Evolutionary conservation across 2,797 vertebrate species (phyloP).

Genomic region (Alauda arvensis): DNA sequence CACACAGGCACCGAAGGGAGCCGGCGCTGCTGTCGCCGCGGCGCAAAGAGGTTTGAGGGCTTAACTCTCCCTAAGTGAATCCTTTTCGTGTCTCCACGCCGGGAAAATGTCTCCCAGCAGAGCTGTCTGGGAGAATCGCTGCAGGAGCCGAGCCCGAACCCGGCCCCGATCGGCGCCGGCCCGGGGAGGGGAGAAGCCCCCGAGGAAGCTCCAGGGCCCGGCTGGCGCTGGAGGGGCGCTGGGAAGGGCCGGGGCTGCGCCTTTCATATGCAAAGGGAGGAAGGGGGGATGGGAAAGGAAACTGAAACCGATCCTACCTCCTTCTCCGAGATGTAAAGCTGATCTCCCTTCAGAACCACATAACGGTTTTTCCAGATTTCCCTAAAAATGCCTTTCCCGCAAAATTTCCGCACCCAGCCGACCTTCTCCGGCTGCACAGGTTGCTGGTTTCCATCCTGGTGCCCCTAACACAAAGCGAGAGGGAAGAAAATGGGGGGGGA

Average conservation of each 20-base stretch:
- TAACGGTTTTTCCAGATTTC: slow-evolving; percentile 97
- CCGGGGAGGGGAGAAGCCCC: background rate
- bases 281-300: slow-evolving; percentile 11
- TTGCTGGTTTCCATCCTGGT: slow-evolving; percentile 76
- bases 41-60: background rate
- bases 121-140: background rate
- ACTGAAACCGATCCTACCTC: slow-evolving; percentile 78
- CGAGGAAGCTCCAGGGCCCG: background rate
- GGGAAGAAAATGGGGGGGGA: background rate
- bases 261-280: slow-evolving; percentile 1
- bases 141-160: background rate
- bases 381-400: slow-evolving; percentile 91
- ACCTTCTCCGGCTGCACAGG: slow-evolving; percentile 83
- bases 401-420: slow-evolving; percentile 95
- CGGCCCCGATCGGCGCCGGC: background rate
- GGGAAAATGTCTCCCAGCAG: slow-evolving; percentile 14
- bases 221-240: background rate
- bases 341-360: slow-evolving; percentile 86
- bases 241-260: background rate
- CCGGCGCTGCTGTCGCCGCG: background rate
- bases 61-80: background rate
- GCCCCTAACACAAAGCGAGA: slow-evolving; percentile 71
- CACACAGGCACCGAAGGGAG: background rate
- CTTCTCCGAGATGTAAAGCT: slow-evolving; percentile 90
- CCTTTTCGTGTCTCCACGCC: background rate